phyloP scores from a whole-genome alignment of 2,888 invertebrate species.

The Sinohyriopsis cumingii region DNA sequence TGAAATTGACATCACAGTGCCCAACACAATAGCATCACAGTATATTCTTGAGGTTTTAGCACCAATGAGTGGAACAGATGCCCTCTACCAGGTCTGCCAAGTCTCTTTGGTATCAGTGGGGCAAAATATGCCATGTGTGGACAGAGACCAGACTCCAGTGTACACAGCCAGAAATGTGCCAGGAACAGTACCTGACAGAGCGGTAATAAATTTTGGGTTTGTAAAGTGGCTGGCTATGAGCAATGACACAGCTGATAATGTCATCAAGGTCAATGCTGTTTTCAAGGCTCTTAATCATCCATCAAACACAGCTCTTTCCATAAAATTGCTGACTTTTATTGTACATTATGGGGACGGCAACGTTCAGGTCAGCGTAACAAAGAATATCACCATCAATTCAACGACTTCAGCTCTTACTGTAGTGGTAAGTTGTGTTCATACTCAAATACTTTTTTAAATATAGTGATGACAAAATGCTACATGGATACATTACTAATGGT shows the following conservation, averaged over 20 bases:
- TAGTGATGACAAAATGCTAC: too few species aligned
- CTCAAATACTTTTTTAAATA: too few species aligned
- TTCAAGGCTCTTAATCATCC: constrained; percentile 41
- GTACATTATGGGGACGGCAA: constrained; percentile 11
- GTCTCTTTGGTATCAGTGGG: constrained; percentile 29
- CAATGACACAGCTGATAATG: constrained; percentile 15
- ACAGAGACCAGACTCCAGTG: constrained; percentile 20
- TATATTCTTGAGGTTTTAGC: constrained; percentile 47
- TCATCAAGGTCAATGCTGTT: constrained; percentile 33
- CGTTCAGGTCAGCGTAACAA: too few species aligned
- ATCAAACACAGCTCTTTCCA: constrained; percentile 10
- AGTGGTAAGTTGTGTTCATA: too few species aligned
- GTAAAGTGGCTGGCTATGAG: constrained; percentile 37
- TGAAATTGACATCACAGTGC: constrained; percentile 25
- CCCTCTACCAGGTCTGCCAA: constrained; percentile 43
- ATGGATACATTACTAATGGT: too few species aligned
- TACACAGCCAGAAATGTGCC: constrained; percentile 25
- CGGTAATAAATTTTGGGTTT: constrained; percentile 45
- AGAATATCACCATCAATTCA: too few species aligned
- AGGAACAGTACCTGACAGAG: constrained; percentile 36
- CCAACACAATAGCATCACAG: constrained; percentile 18
- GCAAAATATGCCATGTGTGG: constrained; percentile 42
- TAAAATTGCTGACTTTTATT: constrained; percentile 34
- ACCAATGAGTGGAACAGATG: constrained; percentile 28
- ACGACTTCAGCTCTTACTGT: too few species aligned